Evolutionary conservation across 2,113 vertebrate genomes (phyloP).

Genomic region (Romanogobio albipinnatus): DNA sequence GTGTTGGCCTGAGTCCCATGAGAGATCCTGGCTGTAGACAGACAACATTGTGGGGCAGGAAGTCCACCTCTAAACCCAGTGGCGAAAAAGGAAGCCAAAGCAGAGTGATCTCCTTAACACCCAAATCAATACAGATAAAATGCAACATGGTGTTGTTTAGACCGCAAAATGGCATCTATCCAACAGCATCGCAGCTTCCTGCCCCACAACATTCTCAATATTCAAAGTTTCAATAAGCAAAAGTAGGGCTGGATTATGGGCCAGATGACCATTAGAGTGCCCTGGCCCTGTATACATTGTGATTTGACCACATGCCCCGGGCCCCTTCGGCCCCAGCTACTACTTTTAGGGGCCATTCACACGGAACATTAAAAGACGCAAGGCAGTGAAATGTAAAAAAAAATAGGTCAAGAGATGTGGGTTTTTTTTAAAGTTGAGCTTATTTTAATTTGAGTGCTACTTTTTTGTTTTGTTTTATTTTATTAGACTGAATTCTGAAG

Average conservation of each 20-base stretch:
- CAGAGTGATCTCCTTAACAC: slow-evolving; percentile 1
- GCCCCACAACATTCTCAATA: background rate
- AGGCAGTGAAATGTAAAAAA: too few relatives aligned
- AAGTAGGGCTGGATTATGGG: background rate
- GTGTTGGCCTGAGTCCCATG: slow-evolving; percentile 28
- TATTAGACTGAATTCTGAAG: background rate
- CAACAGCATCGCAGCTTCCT: background rate
- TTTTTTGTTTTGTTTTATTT: background rate
- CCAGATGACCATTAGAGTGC: background rate
- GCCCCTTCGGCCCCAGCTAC: background rate
- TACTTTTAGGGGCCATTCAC: background rate
- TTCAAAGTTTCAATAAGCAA: background rate
- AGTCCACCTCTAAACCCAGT: background rate
- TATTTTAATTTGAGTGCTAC: too few relatives aligned
- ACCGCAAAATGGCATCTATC: background rate
- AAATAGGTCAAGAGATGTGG: too few relatives aligned
- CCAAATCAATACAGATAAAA: slow-evolving; percentile 41
- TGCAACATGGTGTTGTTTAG: background rate
- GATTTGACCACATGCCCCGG: background rate
- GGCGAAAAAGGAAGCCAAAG: background rate
- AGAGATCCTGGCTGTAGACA: slow-evolving; percentile 33
- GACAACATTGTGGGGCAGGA: background rate
- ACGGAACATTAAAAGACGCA: background rate
- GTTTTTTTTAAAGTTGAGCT: too few relatives aligned
- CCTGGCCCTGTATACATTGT: background rate